These are phyloP conservation scores for Sycophila sp. DNA, from an alignment of 1,140 invertebrate species.

Conservation along the genomic window DNA sequence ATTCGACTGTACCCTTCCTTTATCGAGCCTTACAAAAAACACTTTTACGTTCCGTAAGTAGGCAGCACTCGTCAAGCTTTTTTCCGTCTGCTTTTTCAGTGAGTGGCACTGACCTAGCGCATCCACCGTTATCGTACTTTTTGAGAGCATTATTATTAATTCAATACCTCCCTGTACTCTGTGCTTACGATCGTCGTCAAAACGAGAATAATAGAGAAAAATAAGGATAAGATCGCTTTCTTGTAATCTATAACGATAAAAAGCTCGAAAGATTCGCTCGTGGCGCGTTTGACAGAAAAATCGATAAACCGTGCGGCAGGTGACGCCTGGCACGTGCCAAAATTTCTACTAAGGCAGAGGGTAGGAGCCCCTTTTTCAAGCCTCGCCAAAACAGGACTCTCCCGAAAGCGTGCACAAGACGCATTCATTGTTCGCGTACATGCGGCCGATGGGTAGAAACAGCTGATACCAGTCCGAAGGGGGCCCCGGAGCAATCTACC, in stretches of 20 bases:
- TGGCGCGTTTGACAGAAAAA: slow-evolving; percentile 41
- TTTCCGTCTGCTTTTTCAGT: no score
- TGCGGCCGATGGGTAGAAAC: slow-evolving; percentile 5
- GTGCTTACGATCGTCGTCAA: no score
- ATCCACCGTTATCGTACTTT: no score
- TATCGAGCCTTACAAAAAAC: no score
- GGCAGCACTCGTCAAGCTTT: no score
- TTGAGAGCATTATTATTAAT: no score
- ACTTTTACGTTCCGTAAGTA: no score
- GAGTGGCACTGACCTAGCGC: no score
- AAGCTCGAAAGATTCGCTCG: no score
- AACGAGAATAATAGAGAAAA: no score
- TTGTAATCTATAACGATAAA: not conserved
- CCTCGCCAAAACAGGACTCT: not conserved
- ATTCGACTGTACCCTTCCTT: no score
- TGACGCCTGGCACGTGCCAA: slow-evolving; percentile 59
- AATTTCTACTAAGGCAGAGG: slow-evolving; percentile 46
- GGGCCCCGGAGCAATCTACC: not conserved
- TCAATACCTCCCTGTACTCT: no score
- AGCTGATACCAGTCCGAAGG: not conserved
- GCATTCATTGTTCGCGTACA: slow-evolving; percentile 6
- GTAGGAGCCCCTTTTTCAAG: slow-evolving; percentile 2
- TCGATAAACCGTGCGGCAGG: slow-evolving; percentile 60
- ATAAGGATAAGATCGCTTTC: not conserved
- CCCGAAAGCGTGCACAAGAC: slow-evolving; percentile 1